These are phyloP conservation scores for Spheniscus mendiculus DNA, from an alignment of 2,113 vertebrate species.

Conservation along the genomic window DNA sequence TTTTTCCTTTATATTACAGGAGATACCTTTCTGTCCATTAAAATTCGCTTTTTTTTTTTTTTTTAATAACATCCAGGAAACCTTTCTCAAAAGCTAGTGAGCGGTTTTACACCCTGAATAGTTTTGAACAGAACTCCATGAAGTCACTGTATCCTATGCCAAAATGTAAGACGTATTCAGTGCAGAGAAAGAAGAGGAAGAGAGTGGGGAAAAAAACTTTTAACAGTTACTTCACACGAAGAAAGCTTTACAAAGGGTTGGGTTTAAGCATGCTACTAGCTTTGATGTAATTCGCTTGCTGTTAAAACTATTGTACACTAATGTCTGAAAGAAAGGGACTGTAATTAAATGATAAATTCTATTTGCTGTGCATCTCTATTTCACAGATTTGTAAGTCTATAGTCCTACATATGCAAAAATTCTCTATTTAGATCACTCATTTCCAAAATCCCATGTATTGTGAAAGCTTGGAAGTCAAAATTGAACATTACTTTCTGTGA, in stretches of 20 bases:
- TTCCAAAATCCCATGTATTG: neutral
- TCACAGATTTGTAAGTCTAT: neutral
- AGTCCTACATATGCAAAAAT: neutral
- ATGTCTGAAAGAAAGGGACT: conserved; percentile 17
- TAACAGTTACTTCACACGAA: neutral
- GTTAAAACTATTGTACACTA: conserved; percentile 30
- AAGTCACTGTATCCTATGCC: neutral
- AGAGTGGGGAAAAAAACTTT: neutral
- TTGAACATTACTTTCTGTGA: neutral
- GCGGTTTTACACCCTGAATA: neutral
- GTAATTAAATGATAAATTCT: neutral
- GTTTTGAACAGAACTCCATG: neutral
- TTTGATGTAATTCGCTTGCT: conserved; percentile 39
- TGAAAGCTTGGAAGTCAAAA: neutral
- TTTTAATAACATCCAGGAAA: neutral
- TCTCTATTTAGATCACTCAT: neutral
- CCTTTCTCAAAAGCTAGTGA: neutral
- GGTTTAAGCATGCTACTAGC: neutral
- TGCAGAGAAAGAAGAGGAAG: neutral
- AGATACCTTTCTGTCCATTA: neutral
- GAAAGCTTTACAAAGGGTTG: neutral
- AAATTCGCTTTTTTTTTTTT: neutral
- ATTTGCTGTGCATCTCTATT: neutral
- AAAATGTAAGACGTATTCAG: neutral
- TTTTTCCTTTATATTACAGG: neutral